Percentiles rank a stretch among this genome's conserved stretches.
Conservation (phyloP, 2,888 invertebrate species). For the Drosophila prolongata region DNA sequence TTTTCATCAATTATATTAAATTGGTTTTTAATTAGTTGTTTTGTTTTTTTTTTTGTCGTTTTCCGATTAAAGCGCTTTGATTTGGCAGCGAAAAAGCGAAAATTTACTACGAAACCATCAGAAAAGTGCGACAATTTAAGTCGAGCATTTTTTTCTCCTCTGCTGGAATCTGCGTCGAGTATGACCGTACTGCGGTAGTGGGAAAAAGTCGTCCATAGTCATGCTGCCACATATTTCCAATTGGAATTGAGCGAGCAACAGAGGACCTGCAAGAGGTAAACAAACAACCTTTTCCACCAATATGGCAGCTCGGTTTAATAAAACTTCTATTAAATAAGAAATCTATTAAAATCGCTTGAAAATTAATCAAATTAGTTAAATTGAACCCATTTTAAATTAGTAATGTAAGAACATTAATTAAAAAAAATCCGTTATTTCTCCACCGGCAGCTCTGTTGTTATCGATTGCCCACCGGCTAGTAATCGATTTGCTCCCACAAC, state of each 20-base stretch:
- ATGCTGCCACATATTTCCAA: no score
- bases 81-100: constrained; percentile 5
- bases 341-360: background rate
- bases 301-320: background rate
- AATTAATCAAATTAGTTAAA: background rate
- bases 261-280: background rate
- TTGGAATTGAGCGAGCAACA: no score
- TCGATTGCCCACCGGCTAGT: background rate
- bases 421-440: background rate
- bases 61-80: constrained; percentile 9
- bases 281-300: background rate
- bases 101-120: constrained; percentile 15
- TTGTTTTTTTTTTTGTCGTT: background rate
- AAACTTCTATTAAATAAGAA: background rate
- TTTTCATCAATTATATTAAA: constrained; percentile 3
- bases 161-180: constrained; percentile 30
- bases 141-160: constrained; percentile 23
- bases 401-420: background rate
- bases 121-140: constrained; percentile 28
- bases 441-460: background rate
- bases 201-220: no score
- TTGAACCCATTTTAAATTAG: no score
- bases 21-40: background rate
- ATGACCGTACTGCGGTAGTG: no score
- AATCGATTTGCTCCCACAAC: background rate